These are phyloP conservation scores for Oophaga pumilio DNA, from an alignment of 2,113 vertebrate species.

Conservation along the genomic window DNA sequence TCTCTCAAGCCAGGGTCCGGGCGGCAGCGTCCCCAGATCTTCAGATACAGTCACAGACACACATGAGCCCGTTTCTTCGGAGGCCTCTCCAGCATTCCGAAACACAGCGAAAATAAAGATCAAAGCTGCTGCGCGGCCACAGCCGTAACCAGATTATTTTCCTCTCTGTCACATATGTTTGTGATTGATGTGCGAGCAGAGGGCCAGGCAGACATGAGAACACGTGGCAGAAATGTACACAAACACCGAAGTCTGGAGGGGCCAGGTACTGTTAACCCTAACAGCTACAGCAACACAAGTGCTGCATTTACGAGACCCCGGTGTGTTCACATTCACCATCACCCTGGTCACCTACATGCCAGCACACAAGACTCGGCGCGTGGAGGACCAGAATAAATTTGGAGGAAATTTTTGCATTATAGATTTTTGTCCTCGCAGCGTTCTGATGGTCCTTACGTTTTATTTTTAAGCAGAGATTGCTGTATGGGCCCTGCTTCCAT, in stretches of 20 bases:
- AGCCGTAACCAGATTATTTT: slow-evolving; percentile 60
- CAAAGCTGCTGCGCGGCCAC: slow-evolving; percentile 57
- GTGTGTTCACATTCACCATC: not conserved
- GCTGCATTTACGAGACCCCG: not conserved
- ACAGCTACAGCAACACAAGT: not conserved
- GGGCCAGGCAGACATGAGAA: slow-evolving; percentile 50
- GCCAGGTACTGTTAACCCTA: slow-evolving; percentile 25
- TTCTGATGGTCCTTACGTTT: too few species aligned
- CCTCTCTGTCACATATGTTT: slow-evolving; percentile 59
- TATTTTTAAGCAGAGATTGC: too few species aligned
- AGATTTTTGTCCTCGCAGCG: too few species aligned
- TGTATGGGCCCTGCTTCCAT: too few species aligned
- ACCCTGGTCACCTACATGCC: not conserved
- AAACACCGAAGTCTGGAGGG: not conserved
- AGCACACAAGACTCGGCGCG: too few species aligned
- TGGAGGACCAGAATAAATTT: too few species aligned
- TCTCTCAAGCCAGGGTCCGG: not conserved
- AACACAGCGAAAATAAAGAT: slow-evolving; percentile 60
- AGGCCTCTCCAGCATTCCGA: slow-evolving; percentile 36
- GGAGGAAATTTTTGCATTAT: too few species aligned
- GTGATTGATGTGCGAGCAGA: slow-evolving; percentile 60
- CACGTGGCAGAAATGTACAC: slow-evolving; percentile 36
- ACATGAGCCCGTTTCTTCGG: slow-evolving; percentile 28
- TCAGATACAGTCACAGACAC: slow-evolving; percentile 47
- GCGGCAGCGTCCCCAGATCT: not conserved